Evolutionary conservation across 2,113 vertebrate genomes (phyloP), one percentile per base, ranked within the genome.

Genomic region (Oryzias celebensis): DNA sequence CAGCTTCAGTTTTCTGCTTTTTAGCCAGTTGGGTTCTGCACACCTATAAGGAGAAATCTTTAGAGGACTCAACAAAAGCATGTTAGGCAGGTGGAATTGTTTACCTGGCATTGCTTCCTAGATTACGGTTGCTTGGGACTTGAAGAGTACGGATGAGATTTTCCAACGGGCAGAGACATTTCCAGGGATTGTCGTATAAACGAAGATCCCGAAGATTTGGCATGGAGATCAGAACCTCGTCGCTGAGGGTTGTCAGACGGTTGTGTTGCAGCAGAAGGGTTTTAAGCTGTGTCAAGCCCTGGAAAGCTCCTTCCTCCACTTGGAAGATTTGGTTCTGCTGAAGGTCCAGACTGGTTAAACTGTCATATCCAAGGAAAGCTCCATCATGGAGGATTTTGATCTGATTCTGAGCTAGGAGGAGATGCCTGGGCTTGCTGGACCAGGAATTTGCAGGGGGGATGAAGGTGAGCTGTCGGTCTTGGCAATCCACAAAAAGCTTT

Each of bases 201-300:
- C 96, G 93, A n/a, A 99, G 84, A 71, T 97, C 93, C 60, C 75
- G 90, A 65, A 98, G 91, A 66, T 87, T 90, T 8, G 94, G 93
- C 0, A 90, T 92, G 4, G 94, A 89, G 73, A 97, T 92, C 81
- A 99, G 92, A 50, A 90, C 90, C 70, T 95, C 95, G 75, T 99
- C 97, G 0, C 90, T 93, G 45, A 95, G 85, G 23, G 80, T 89
- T 68, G 90, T 90, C 66, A 99, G 90, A 24, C 68, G 91, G 75
- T 99, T 99, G 83, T 98, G 95, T 76, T 99, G 97, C 65, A 99
- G 90, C 77, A 99, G 81, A 59, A 99, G 93, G 1, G 94, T 97
- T 46, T 90, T 95, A 12, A 99, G 94, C 22, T 71, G 92, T 45
- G 52, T 91, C 77, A 99, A 89, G 43, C 96, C 95, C 22, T 87